Conservation (phyloP, 2,888 invertebrate genomes). For the Himalopsyche tibetana region DNA sequence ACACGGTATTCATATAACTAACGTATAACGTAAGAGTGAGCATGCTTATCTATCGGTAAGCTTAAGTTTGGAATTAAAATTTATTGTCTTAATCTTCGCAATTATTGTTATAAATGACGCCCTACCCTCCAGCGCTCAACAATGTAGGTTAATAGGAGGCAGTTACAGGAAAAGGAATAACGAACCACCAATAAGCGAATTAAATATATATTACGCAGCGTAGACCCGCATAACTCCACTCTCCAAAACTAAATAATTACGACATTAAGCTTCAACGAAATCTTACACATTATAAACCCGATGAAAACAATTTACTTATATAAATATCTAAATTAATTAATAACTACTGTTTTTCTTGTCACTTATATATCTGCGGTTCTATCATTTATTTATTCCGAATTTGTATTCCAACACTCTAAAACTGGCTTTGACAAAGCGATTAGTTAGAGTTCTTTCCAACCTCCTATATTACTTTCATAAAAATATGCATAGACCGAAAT, state of each 20-base stretch:
- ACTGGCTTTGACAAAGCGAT: too few relatives aligned
- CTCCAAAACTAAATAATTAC: constrained; percentile 31
- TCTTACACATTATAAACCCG: neutral
- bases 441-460: too few relatives aligned
- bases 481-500: too few relatives aligned
- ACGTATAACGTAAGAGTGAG: too few relatives aligned
- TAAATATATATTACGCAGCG: neutral
- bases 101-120: constrained; percentile 44
- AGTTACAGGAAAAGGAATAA: neutral
- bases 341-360: too few relatives aligned
- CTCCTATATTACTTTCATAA: too few relatives aligned
- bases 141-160: constrained; percentile 60
- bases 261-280: constrained; percentile 7
- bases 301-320: neutral
- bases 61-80: neutral
- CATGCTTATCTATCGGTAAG: too few relatives aligned
- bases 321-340: too few relatives aligned
- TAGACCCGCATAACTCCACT: constrained; percentile 47
- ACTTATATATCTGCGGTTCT: too few relatives aligned
- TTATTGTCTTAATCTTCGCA: constrained; percentile 17
- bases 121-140: constrained; percentile 37
- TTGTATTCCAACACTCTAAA: too few relatives aligned
- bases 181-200: constrained; percentile 35
- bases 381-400: too few relatives aligned
- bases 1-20: too few relatives aligned